Evolutionary conservation across 2,797 vertebrate species (phyloP).

Genomic region (Anolis apletophallus): DNA sequence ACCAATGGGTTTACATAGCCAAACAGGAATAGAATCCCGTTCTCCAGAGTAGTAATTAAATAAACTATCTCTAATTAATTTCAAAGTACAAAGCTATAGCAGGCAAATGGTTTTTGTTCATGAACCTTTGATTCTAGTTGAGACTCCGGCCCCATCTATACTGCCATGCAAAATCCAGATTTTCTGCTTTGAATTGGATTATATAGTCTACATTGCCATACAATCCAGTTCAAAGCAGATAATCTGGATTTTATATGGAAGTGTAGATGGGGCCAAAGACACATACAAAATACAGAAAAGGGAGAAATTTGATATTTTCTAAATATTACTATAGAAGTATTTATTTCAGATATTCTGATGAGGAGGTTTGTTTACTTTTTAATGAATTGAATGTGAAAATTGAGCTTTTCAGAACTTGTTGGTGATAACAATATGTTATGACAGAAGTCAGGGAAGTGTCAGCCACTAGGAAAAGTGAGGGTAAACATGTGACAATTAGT

Average conservation of each 20-base stretch:
- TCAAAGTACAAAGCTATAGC: not conserved
- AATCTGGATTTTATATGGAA: too few relatives aligned
- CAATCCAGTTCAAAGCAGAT: too few relatives aligned
- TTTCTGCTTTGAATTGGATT: too few relatives aligned
- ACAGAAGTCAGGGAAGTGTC: constrained; percentile 8
- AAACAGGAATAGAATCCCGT: not conserved
- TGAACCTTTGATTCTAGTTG: not conserved
- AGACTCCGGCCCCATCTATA: too few relatives aligned
- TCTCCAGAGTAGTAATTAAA: not conserved
- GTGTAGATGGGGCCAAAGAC: not conserved
- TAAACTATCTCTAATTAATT: not conserved
- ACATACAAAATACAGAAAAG: not conserved
- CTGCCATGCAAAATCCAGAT: too few relatives aligned
- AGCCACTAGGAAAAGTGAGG: not conserved
- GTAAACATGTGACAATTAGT: not conserved
- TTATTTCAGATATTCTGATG: not conserved
- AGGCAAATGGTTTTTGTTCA: not conserved
- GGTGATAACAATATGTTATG: not conserved
- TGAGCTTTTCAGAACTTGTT: not conserved
- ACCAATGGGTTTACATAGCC: too few relatives aligned
- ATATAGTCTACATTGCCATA: too few relatives aligned
- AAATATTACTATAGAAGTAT: not conserved
- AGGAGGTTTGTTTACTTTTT: not conserved
- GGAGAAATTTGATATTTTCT: not conserved
- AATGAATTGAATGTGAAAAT: not conserved